Percentiles rank a stretch among this genome's conserved stretches.
Evolutionary conservation across 2,888 invertebrate species (phyloP).

Genomic region (Nymphalis polychloros): DNA sequence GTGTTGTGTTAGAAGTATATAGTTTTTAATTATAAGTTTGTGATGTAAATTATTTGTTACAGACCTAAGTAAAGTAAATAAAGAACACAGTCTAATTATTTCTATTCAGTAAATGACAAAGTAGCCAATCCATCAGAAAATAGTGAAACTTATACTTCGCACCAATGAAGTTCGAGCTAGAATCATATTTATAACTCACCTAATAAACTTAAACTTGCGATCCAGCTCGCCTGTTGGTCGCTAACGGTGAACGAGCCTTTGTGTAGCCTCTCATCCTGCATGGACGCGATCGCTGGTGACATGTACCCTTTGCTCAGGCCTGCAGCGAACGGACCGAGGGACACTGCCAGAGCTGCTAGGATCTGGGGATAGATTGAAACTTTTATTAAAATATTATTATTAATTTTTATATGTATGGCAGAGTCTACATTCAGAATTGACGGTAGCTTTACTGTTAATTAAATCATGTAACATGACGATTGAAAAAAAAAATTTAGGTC

Average conservation of each 20-base stretch:
- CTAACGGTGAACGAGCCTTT: constrained; percentile 81
- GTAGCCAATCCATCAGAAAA: neutral
- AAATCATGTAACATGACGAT: no score
- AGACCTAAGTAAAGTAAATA: no score
- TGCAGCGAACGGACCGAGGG: constrained; percentile 89
- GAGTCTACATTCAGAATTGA: no score
- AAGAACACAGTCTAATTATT: no score
- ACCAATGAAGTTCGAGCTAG: neutral
- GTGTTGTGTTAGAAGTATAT: no score
- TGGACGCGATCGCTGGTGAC: constrained; percentile 90
- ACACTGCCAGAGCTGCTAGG: constrained; percentile 88
- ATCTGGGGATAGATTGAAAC: constrained; percentile 77
- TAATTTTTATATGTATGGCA: neutral
- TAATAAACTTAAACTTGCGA: constrained; percentile 88
- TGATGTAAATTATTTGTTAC: no score
- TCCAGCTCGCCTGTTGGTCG: constrained; percentile 90
- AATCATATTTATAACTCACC: constrained; percentile 56
- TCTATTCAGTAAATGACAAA: no score
- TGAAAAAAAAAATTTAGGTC: no score
- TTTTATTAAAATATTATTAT: neutral
- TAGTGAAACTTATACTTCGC: neutral
- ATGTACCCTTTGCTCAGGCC: constrained; percentile 92
- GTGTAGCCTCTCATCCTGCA: constrained; percentile 80
- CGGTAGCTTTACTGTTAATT: no score
- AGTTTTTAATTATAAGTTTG: no score